Base-by-base conservation (phyloP, 2,888 invertebrate genomes). In the Chrysotoxum bicinctum region DNA sequence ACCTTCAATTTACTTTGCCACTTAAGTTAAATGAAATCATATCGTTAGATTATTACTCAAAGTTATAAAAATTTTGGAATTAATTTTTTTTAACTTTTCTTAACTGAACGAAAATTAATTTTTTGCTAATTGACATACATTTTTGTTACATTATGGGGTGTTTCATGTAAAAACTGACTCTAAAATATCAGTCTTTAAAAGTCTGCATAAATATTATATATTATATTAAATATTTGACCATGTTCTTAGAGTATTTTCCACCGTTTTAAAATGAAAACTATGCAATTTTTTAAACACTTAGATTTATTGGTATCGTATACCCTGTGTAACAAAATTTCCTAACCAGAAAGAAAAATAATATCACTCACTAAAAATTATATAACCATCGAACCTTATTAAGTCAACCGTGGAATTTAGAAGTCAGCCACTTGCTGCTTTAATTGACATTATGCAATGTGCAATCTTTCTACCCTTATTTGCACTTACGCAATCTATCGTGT, bases 401-500 rank as follows among this genome's bases (percentile, higher is more conserved):
- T 32, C 45, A 64, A 45, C 30, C 62, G 45, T 26, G 62, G 16
- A 64, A 64, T 30, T 62, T 9, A 62, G 30, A 62, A 62, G 43
- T 30, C 62, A 16, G 8, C n/a, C 37, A 21, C 21, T 32, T 58
- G 35, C 14, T 35, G 21, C 37, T 58, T 58, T 4, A 45, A 30
- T 64, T 64, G 30, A 45, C 45, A 43, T 62, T 43, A 23, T 45
- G 35, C 37, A 58, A 58, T 74, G 32, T 60, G 54, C 43, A 70
- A 30, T 21, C 12, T 37, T 32, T 16, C 56, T 64, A 75, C 70
- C 80, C 75, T 64, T 75, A 40, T 64, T 75, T 68, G 23, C 26
- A 40, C 64, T 70, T 75, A 81, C 64, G 64, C 64, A 81, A 81
- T 56, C 69, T 37, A 19, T 45, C 8, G 10, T 21, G 12, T 32